Base-by-base conservation (phyloP, 2,113 vertebrate species). In the Periophthalmodon schlosseri region DNA sequence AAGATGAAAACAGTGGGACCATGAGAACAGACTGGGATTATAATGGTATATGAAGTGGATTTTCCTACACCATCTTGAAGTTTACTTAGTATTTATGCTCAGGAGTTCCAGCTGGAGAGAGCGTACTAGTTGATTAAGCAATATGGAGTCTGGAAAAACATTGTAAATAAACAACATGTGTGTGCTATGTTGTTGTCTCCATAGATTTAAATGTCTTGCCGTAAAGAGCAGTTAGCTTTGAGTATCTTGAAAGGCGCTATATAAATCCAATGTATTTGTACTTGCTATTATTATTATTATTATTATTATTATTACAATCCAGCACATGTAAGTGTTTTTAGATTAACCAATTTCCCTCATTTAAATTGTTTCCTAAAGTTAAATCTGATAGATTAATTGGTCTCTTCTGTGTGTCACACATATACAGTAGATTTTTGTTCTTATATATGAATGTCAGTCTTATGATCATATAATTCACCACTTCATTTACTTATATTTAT, bases 21-120 rank as follows among this genome's bases (percentile, higher is more conserved):
- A 21, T 9, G 46, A 66, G 71, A 73, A 46, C 77, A 89, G 77
- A 87, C 73, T 4, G 81, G 70, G 76, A 78, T 77, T 76, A 80
- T 18, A 6, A 60, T 47, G 0, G 57, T 10, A 79, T 79, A 72
- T 69, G 68, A 64, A 67, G 70, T 57, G 75, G 87, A 85, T 84
- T 79, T 82, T 54, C 5, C 57, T 72, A 28, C 9, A 12, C 65
- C 74, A 74, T 4, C 3, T 3, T 21, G 67, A 34, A 83, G 82
- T 86, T 88, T 79, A 82, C 46, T 73, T 12, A 61, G 75, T 15
- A 65, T 56, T 82, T 78, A 56, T 54, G 8, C 46, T 6, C 33
- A 76, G 52, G 46, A 82, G 46, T 72, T 81, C 79, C 85, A 86
- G 75, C 70, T 88, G 84, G 79, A 77, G 70, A 12, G 24, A 20